Percentiles rank a stretch among this genome's conserved stretches.
Conservation (phyloP, 2,797 vertebrate genomes). For the Centroberyx gerrardi region DNA sequence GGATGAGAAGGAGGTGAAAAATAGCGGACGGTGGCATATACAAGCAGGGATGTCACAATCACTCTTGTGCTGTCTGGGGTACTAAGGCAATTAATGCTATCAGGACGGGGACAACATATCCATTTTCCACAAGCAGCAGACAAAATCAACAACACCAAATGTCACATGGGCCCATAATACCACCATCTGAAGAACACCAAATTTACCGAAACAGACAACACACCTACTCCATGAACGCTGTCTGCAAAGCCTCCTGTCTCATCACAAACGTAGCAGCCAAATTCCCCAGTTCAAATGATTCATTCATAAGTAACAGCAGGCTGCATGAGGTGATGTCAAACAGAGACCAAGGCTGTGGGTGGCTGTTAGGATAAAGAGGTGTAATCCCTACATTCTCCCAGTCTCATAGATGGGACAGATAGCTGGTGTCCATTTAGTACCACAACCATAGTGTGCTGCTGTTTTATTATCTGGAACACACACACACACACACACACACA, state of each 20-base stretch:
- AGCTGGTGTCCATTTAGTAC: no score
- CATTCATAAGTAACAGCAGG: slow-evolving; percentile 5
- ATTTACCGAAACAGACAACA: slow-evolving; percentile 36
- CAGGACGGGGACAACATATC: slow-evolving; percentile 29
- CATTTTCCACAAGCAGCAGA: slow-evolving; percentile 30
- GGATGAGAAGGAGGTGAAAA: background rate
- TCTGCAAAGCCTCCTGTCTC: background rate
- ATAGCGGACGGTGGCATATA: slow-evolving; percentile 51
- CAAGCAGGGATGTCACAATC: slow-evolving; percentile 66
- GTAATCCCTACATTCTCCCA: no score
- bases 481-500: no score
- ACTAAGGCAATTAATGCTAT: slow-evolving; percentile 47
- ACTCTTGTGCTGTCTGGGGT: slow-evolving; percentile 60
- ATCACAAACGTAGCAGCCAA: background rate
- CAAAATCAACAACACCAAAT: slow-evolving; percentile 64
- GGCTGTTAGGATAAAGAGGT: no score
- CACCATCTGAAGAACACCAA: background rate
- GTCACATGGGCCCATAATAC: slow-evolving; percentile 33
- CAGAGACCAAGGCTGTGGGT: background rate
- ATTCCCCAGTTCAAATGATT: slow-evolving; percentile 10
- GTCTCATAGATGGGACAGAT: no score
- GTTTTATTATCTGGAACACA: no score
- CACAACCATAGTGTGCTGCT: no score
- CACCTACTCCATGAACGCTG: background rate
- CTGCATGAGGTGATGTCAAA: slow-evolving; percentile 8